These are phyloP conservation scores for Rhinichthys osculus DNA, from an alignment of 2,797 vertebrate genomes.

Conservation along the genomic window DNA sequence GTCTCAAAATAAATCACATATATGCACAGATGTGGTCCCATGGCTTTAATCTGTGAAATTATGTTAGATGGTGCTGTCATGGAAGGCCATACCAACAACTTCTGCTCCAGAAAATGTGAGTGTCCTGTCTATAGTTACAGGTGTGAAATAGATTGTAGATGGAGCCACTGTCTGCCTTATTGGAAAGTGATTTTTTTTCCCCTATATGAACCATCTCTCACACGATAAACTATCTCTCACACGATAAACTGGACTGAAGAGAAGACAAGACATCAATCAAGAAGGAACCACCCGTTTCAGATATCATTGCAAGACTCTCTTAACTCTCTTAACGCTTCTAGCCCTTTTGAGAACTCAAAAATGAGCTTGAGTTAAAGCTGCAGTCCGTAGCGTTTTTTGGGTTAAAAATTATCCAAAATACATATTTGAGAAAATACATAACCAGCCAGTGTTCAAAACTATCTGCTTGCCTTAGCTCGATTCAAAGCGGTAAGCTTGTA, in stretches of 20 bases:
- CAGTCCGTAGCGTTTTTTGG: too few species aligned
- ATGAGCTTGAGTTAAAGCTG: too few species aligned
- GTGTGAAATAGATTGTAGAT: constrained; percentile 47
- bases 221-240: constrained; percentile 1
- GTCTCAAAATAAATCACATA: background rate
- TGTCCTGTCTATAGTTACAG: constrained; percentile 12
- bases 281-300: constrained; percentile 35
- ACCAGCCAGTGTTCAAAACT: too few species aligned
- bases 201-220: constrained; percentile 5
- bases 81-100: constrained; percentile 9
- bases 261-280: constrained; percentile 30
- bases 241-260: background rate
- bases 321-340: background rate
- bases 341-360: background rate
- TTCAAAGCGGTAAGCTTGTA: too few species aligned
- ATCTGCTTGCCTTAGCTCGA: too few species aligned
- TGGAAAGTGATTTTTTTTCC: constrained; percentile 24
- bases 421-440: too few species aligned
- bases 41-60: background rate
- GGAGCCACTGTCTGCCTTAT: constrained; percentile 12
- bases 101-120: constrained; percentile 10
- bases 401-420: too few species aligned
- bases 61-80: constrained; percentile 21
- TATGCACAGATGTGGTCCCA: background rate
- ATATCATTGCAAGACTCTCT: constrained; percentile 3